A percentile compares a stretch with the other conserved stretches of the same genome.
phyloP scores from a whole-genome alignment of 2,888 invertebrate genomes.

The Xanthorhoe spadicearia region DNA sequence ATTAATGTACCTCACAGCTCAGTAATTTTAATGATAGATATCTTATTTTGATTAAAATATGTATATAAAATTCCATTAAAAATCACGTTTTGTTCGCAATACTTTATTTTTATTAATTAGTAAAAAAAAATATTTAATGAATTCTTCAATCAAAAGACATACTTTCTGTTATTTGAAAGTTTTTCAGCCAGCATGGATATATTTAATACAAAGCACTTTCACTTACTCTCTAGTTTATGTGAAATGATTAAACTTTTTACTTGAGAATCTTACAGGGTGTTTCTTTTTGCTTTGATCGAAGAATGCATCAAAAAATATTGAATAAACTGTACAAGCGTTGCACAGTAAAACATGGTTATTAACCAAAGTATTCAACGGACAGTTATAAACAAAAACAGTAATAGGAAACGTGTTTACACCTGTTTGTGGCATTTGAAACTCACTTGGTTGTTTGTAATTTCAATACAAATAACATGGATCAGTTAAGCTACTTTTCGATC shows the following conservation, averaged over 20 bases:
- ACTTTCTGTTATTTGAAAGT: not conserved
- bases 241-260: not conserved
- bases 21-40: not conserved
- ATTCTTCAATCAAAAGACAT: conserved; percentile 40
- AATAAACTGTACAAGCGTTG: conserved; percentile 60
- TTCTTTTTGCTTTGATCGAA: conserved; percentile 51
- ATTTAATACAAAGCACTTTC: conserved; percentile 9
- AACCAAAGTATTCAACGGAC: conserved; percentile 42
- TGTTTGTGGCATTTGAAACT: conserved; percentile 23
- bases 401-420: conserved; percentile 31
- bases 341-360: conserved; percentile 58
- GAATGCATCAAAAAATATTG: conserved; percentile 73
- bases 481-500: too few species aligned
- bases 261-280: not conserved
- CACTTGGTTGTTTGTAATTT: conserved; percentile 23
- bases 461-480: not conserved
- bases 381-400: conserved; percentile 37
- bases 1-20: not conserved
- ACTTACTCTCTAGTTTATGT: not conserved
- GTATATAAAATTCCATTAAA: conserved; percentile 50
- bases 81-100: conserved; percentile 66
- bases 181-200: conserved; percentile 1
- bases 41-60: not conserved
- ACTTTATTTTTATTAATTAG: conserved; percentile 78
- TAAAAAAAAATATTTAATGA: conserved; percentile 80